These are phyloP conservation scores for Andrena bucephala DNA, from an alignment of 2,888 invertebrate genomes.

Conservation along the genomic window DNA sequence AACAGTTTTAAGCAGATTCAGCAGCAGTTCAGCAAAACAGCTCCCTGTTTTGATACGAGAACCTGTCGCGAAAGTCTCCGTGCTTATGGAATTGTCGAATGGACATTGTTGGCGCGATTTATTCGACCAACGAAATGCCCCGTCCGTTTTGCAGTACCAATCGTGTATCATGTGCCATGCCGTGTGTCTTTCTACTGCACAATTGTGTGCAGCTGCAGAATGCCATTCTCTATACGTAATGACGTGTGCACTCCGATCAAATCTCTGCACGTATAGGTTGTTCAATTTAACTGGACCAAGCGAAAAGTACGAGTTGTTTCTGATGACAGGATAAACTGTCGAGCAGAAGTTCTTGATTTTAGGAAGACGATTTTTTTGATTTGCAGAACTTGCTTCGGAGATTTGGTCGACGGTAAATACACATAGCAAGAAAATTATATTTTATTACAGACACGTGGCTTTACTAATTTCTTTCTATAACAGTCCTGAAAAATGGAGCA, in stretches of 20 bases:
- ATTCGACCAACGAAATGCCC: conserved; percentile 59
- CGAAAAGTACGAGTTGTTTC: not conserved
- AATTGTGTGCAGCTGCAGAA: conserved; percentile 7
- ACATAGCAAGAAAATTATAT: too few species aligned
- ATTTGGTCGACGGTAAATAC: not conserved
- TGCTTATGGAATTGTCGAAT: conserved; percentile 27
- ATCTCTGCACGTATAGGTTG: conserved; percentile 1
- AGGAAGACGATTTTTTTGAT: not conserved
- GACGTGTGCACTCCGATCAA: conserved; percentile 11
- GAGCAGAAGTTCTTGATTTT: not conserved
- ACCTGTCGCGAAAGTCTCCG: conserved; percentile 2
- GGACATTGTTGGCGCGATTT: conserved; percentile 57
- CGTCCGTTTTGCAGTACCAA: conserved; percentile 52
- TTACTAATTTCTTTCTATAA: too few species aligned
- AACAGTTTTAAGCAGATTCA: too few species aligned
- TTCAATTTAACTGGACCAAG: conserved; percentile 4
- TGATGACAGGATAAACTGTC: not conserved
- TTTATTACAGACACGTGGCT: too few species aligned
- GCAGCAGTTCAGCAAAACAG: too few species aligned
- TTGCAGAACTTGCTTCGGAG: not conserved
- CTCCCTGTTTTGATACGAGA: not conserved
- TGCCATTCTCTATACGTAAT: conserved; percentile 3
- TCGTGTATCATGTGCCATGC: conserved; percentile 32
- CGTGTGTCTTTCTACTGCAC: conserved; percentile 32
- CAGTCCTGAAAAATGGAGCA: too few species aligned